Conservation (phyloP, 2,888 invertebrate species). For the Campoplex capitator region DNA sequence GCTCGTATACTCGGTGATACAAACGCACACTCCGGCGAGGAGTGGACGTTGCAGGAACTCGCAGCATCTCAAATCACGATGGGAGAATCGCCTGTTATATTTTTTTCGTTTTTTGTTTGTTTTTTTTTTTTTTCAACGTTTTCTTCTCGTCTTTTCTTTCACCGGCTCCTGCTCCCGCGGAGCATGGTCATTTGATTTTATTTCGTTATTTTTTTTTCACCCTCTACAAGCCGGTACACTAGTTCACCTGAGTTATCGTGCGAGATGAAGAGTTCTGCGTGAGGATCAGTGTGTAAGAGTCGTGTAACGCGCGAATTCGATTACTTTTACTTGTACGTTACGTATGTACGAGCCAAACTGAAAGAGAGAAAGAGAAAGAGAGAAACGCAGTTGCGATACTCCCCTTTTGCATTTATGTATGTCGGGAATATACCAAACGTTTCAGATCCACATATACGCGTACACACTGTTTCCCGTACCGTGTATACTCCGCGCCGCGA, state of each 20-base stretch:
- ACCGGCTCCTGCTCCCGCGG: constrained; percentile 5
- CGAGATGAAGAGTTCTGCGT: constrained; percentile 56
- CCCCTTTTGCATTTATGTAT: constrained; percentile 65
- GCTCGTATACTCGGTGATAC: constrained; percentile 44
- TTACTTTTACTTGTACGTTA: constrained; percentile 66
- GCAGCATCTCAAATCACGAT: constrained; percentile 54
- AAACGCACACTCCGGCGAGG: not conserved
- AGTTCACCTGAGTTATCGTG: constrained; percentile 48
- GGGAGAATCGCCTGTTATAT: constrained; percentile 44
- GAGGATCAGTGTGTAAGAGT: constrained; percentile 54
- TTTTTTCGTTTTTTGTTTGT: not conserved
- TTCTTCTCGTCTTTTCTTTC: not conserved
- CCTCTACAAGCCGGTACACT: constrained; percentile 4
- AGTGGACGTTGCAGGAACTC: constrained; percentile 17
- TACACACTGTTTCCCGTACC: constrained; percentile 6
- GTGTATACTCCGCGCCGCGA: constrained; percentile 3
- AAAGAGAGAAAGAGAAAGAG: constrained; percentile 18
- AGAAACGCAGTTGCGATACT: constrained; percentile 48
- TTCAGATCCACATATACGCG: constrained; percentile 2
- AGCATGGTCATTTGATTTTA: constrained; percentile 17
- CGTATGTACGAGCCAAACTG: constrained; percentile 15
- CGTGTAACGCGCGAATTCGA: constrained; percentile 66
- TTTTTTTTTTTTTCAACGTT: not conserved
- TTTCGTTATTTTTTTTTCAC: constrained; percentile 26
- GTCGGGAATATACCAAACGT: constrained; percentile 57